Evolutionary conservation across 2,888 invertebrate species (phyloP).

Genomic region (Ornithoptera alexandrae): DNA sequence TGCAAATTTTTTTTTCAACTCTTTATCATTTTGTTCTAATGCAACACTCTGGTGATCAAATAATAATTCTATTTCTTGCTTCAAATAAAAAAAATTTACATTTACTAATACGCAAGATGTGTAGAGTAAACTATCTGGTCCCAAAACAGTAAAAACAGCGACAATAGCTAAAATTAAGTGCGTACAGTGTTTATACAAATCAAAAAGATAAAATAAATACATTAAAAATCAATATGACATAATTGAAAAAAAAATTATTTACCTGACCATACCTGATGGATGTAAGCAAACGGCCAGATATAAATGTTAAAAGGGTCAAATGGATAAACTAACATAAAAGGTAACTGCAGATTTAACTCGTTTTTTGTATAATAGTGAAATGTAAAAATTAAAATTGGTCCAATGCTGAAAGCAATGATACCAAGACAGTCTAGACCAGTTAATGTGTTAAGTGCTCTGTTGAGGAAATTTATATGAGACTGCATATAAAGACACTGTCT

Average conservation of each 20-base stretch:
- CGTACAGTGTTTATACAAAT: background rate
- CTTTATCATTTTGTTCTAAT: background rate
- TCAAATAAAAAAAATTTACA: slow-evolving; percentile 28
- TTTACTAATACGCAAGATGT: slow-evolving; percentile 30
- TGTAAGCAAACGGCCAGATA: slow-evolving; percentile 24
- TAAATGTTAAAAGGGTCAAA: slow-evolving; percentile 24
- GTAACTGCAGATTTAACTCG: slow-evolving; percentile 12
- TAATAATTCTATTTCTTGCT: slow-evolving; percentile 24
- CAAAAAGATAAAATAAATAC: background rate
- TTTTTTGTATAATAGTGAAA: slow-evolving; percentile 15
- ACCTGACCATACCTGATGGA: slow-evolving; percentile 29
- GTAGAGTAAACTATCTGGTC: slow-evolving; percentile 32
- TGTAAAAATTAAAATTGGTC: slow-evolving; percentile 14
- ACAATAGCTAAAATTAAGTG: slow-evolving; percentile 10
- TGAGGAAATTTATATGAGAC: slow-evolving; percentile 8
- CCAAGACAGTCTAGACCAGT: slow-evolving; percentile 1
- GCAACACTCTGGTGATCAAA: background rate
- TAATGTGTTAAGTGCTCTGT: slow-evolving; percentile 14
- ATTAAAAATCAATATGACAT: background rate
- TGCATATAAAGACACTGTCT: background rate
- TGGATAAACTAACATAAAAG: slow-evolving; percentile 25
- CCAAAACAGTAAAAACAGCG: slow-evolving; percentile 26
- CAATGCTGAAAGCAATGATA: slow-evolving; percentile 20
- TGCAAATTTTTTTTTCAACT: slow-evolving; percentile 14
- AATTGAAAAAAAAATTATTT: background rate